Conservation (phyloP, 2,888 invertebrate species). For the Therioaphis trifolii region DNA sequence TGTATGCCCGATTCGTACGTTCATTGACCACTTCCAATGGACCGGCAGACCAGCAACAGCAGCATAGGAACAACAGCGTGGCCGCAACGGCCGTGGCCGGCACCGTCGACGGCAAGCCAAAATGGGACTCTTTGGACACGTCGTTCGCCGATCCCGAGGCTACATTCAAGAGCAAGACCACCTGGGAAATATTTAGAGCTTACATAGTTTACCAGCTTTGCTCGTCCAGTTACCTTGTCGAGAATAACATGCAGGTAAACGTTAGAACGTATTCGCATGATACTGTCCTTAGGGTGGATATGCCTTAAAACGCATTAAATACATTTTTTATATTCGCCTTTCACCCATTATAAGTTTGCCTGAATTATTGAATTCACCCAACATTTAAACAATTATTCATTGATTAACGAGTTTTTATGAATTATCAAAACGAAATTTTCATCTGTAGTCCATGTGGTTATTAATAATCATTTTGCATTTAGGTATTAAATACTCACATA, state of each 20-base stretch:
- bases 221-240: conserved; percentile 86
- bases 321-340: no score
- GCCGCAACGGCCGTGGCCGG: conserved; percentile 49
- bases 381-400: no score
- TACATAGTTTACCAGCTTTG: conserved; percentile 93
- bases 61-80: conserved; percentile 48
- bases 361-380: no score
- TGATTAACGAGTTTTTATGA: no score
- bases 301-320: no score
- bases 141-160: conserved; percentile 89
- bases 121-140: conserved; percentile 81
- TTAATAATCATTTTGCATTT: no score
- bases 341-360: no score
- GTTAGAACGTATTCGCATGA: no score
- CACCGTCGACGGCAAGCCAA: conserved; percentile 52
- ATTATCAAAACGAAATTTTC: no score
- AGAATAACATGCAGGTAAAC: conserved; percentile 90
- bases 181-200: conserved; percentile 88
- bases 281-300: no score
- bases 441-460: no score
- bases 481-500: no score
- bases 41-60: conserved; percentile 11
- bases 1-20: conserved; percentile 36
- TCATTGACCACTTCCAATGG: conserved; percentile 41
- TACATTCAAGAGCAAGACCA: conserved; percentile 96